Percentiles rank a stretch among this genome's conserved stretches.
Conservation (phyloP, 2,888 invertebrate genomes). For the Pardosa pseudoannulata region DNA sequence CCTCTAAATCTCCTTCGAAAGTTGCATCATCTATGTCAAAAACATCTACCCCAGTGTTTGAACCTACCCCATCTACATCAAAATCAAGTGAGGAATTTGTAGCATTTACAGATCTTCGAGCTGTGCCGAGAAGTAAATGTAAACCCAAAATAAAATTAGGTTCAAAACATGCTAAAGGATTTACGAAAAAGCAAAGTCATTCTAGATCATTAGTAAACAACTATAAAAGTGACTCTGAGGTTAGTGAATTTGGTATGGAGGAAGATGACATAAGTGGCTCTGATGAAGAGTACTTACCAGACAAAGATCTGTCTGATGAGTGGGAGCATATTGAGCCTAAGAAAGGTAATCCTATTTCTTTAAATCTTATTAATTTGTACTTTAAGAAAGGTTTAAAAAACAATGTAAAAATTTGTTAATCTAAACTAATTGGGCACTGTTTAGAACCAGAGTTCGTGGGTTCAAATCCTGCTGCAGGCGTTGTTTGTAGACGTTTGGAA, state of each 20-base stretch:
- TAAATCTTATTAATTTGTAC: too few species aligned
- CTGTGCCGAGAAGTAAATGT: conserved; percentile 8
- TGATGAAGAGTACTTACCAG: conserved; percentile 75
- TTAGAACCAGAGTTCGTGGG: too few species aligned
- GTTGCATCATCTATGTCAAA: neutral
- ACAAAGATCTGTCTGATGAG: conserved; percentile 74
- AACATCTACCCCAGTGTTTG: neutral
- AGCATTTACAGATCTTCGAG: conserved; percentile 37
- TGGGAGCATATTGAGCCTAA: conserved; percentile 72
- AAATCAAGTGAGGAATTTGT: too few species aligned
- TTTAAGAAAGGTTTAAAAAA: too few species aligned
- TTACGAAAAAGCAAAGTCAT: conserved; percentile 22
- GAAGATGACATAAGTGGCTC: conserved; percentile 67
- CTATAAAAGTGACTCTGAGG: conserved; percentile 65
- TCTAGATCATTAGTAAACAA: conserved; percentile 32
- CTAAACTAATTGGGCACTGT: too few species aligned
- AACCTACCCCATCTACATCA: neutral
- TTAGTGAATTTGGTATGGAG: conserved; percentile 59
- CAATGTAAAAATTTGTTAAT: too few species aligned
- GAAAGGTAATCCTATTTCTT: neutral
- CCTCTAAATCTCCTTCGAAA: neutral
- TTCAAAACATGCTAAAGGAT: conserved; percentile 62
- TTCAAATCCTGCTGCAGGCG: too few species aligned
- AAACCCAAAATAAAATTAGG: conserved; percentile 43
- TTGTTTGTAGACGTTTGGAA: too few species aligned